Percentiles rank a stretch among this genome's conserved stretches.
phyloP scores from a whole-genome alignment of 2,888 invertebrate genomes.

The Antheraea yamamai region DNA sequence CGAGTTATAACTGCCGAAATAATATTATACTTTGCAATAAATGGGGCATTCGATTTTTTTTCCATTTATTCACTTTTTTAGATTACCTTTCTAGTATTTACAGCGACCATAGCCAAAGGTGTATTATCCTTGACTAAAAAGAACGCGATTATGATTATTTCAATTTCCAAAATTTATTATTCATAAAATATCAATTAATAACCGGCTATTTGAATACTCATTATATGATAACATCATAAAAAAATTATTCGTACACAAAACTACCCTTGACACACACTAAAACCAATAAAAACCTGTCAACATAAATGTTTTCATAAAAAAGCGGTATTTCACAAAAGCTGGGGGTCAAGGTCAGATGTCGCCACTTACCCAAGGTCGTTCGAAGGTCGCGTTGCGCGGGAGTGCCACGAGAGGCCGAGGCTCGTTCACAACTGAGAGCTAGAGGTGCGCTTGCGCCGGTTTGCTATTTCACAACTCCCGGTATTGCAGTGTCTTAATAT shows the following conservation, averaged over 20 bases:
- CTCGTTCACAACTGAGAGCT: slow-evolving; percentile 69
- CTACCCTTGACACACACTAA: slow-evolving; percentile 13
- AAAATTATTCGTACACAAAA: slow-evolving; percentile 1
- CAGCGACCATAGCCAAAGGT: background rate
- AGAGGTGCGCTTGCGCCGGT: slow-evolving; percentile 40
- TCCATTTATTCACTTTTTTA: background rate
- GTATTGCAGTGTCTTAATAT: slow-evolving; percentile 66
- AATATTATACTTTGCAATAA: background rate
- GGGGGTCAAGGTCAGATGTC: slow-evolving; percentile 63
- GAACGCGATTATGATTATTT: background rate
- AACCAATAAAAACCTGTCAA: slow-evolving; percentile 11
- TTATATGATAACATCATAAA: background rate
- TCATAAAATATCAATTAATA: background rate
- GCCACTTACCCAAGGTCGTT: slow-evolving; percentile 70
- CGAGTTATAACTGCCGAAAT: background rate
- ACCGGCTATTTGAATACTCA: background rate
- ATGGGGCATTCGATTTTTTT: background rate
- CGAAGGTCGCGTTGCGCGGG: slow-evolving; percentile 57
- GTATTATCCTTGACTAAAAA: background rate
- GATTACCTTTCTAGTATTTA: background rate
- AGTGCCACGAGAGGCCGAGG: slow-evolving; percentile 64
- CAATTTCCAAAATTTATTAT: background rate
- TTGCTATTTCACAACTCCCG: slow-evolving; percentile 65
- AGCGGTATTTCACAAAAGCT: slow-evolving; percentile 18
- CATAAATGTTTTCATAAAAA: slow-evolving; percentile 13